Base-by-base conservation (phyloP, 2,113 vertebrate genomes). In the Peromyscus leucopus region DNA sequence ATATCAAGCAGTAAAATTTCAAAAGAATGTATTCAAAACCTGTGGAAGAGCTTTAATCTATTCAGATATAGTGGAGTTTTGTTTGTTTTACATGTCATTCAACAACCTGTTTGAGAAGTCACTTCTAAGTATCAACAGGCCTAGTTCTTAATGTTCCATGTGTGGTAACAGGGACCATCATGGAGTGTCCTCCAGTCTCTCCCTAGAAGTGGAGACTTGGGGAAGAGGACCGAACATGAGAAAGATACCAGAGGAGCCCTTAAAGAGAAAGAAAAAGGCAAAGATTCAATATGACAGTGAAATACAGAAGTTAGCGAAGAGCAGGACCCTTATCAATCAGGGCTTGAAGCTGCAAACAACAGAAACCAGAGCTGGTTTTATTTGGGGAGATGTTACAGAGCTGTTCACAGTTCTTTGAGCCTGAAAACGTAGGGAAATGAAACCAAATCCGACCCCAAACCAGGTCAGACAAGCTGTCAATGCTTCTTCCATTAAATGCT, bases 391-490 rank as follows among this genome's bases (percentile, higher is more conserved):
- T 65, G 11, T n/a, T 31, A 48, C 6, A 55, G n/a, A 17, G 33
- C 42, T 79, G 24, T 48, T 95, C 5, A n/a, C 31, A 79, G 31
- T 92, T 65, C 31, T 83, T 42, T 78, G 61, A 76, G 12, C 72
- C 93, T 55, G 39, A 89, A 28, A 91, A 72, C 59, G 90, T 10
- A 16, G 72, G 22, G 28, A 91, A 80, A 89, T 59, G 16, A 86
- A 86, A 72, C 16, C 19, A 90, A 55, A 31, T 4, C n/a, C 51
- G 75, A 19, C n/a, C 63, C 51, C 55, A 88, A 90, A 86, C 22
- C 26, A 69, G 28, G 13, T 36, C 51, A 90, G 13, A 76, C 1
- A 82, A n/a, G 13, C 51, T n/a, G 42, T 9, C 4, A 16, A 10
- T 6, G 39, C 2, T 13, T 24, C 17, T 17, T 4, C 28, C 10